phyloP scores from a whole-genome alignment of 2,888 invertebrate species.

The Acrocyrtus sp. region DNA sequence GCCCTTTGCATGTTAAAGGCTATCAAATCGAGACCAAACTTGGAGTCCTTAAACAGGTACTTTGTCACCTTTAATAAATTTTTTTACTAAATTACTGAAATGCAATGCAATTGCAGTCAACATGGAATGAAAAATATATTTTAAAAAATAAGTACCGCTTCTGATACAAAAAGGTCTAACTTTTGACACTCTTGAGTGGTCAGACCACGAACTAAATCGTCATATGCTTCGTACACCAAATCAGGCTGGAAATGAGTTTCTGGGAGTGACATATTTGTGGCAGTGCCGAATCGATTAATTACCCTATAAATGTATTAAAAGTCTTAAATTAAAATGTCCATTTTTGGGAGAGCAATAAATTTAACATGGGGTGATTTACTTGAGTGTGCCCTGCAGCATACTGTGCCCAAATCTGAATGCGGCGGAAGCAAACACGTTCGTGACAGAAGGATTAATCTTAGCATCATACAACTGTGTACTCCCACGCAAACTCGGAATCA shows the following conservation, averaged over 20 bases:
- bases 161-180: slow-evolving; percentile 68
- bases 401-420: slow-evolving; percentile 64
- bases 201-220: slow-evolving; percentile 68
- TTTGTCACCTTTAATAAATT: neutral
- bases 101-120: too few relatives aligned
- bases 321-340: slow-evolving; percentile 1
- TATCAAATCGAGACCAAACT: too few relatives aligned
- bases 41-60: too few relatives aligned
- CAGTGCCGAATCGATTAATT: slow-evolving; percentile 66
- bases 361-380: too few relatives aligned
- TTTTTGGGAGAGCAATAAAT: too few relatives aligned
- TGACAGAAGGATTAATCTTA: slow-evolving; percentile 64
- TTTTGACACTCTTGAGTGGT: slow-evolving; percentile 67
- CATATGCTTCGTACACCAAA: slow-evolving; percentile 67
- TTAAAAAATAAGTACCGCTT: slow-evolving; percentile 65
- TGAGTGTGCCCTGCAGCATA: slow-evolving; percentile 60
- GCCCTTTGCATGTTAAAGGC: too few relatives aligned
- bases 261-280: slow-evolving; percentile 67
- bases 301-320: slow-evolving; percentile 49
- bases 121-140: neutral
- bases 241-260: slow-evolving; percentile 69
- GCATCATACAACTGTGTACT: slow-evolving; percentile 65
- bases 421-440: slow-evolving; percentile 65
- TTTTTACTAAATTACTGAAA: neutral
- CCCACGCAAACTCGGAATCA: slow-evolving; percentile 63